Conservation (phyloP, 1,140 invertebrate genomes). For the Zaprionus vittiger region DNA sequence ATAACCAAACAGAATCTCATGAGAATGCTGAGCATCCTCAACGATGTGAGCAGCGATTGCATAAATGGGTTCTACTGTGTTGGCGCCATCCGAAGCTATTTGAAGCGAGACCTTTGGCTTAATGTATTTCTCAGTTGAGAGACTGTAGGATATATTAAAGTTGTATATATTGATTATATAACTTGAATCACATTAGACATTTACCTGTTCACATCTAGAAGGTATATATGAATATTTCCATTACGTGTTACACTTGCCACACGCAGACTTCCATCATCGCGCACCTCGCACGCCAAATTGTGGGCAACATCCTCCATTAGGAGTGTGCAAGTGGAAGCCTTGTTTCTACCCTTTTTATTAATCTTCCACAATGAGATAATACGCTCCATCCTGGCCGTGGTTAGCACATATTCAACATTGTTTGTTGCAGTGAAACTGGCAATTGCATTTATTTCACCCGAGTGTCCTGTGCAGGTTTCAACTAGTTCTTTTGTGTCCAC, state of each 20-base stretch:
- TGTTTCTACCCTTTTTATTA: slow-evolving; percentile 65
- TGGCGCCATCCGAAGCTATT: slow-evolving; percentile 87
- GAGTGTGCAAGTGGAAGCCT: slow-evolving; percentile 86
- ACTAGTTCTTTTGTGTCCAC: slow-evolving; percentile 86
- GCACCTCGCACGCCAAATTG: slow-evolving; percentile 85
- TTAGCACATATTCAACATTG: slow-evolving; percentile 86
- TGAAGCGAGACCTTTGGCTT: slow-evolving; percentile 90
- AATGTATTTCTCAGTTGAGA: slow-evolving; percentile 88
- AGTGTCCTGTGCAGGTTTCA: slow-evolving; percentile 88
- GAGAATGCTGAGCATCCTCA: slow-evolving; percentile 81
- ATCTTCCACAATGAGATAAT: slow-evolving; percentile 82
- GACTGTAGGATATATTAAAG: slow-evolving; percentile 59
- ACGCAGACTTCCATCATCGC: slow-evolving; percentile 85
- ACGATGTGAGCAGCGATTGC: slow-evolving; percentile 85
- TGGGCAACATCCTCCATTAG: slow-evolving; percentile 88
- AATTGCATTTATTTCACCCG: slow-evolving; percentile 87
- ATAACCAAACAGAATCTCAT: slow-evolving; percentile 86
- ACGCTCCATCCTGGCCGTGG: slow-evolving; percentile 85
- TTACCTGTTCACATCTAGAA: slow-evolving; percentile 90
- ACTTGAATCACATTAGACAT: neutral
- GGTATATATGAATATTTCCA: slow-evolving; percentile 91
- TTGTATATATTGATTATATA: neutral
- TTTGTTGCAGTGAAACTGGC: slow-evolving; percentile 83
- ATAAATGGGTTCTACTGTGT: slow-evolving; percentile 85
- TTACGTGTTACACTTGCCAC: slow-evolving; percentile 89